Percentiles rank a stretch among this genome's conserved stretches.
phyloP scores from a whole-genome alignment of 2,797 vertebrate genomes.

The Psittacula echo region DNA sequence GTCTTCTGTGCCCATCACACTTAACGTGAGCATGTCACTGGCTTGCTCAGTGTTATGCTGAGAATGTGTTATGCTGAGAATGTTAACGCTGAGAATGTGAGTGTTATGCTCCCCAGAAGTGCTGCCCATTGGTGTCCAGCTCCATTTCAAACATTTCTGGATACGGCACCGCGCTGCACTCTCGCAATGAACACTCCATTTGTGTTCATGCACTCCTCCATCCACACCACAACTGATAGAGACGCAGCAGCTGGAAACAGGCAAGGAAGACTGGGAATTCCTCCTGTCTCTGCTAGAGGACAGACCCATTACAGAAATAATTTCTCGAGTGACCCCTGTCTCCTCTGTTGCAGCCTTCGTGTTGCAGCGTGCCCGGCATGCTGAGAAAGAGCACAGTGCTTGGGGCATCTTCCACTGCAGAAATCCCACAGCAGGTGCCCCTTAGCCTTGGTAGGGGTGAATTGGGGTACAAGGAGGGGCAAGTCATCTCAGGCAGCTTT shows the following conservation, averaged over 20 bases:
- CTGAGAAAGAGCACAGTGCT: neutral
- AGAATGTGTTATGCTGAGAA: neutral
- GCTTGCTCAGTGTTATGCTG: neutral
- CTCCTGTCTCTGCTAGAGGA: neutral
- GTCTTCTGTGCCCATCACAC: neutral
- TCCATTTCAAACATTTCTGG: neutral
- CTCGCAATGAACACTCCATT: neutral
- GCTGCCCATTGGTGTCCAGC: neutral
- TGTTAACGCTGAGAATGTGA: too few species aligned
- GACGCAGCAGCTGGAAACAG: neutral
- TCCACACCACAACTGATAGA: neutral
- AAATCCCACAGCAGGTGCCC: neutral
- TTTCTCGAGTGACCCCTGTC: neutral
- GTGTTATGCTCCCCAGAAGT: neutral
- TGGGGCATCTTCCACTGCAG: neutral
- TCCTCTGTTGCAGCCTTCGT: neutral
- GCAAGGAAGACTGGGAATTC: neutral
- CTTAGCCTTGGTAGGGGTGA: neutral
- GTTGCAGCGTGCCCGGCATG: neutral
- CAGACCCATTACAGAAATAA: neutral
- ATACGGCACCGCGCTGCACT: rapidly evolving
- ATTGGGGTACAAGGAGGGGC: neutral
- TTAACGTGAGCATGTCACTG: rapidly evolving
- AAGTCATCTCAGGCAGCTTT: neutral
- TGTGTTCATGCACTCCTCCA: neutral